Evolutionary conservation across 2,797 vertebrate species (phyloP).

Genomic region (Dryobates pubescens): DNA sequence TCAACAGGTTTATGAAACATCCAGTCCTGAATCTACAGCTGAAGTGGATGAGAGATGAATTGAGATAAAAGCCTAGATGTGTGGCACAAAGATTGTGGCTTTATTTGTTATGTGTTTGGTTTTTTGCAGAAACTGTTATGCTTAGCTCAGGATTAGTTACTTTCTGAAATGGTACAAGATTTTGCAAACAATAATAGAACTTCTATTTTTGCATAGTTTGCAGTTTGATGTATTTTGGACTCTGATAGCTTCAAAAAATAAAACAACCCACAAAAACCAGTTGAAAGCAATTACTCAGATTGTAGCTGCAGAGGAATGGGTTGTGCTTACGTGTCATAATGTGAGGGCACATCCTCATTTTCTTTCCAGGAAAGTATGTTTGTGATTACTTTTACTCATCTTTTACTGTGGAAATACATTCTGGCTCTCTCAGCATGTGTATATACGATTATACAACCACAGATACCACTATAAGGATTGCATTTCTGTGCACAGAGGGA

Average conservation of each 20-base stretch:
- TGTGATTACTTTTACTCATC: not conserved
- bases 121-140: not conserved
- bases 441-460: not conserved
- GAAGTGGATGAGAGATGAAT: not conserved
- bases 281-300: not conserved
- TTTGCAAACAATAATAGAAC: not conserved
- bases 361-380: slow-evolving; percentile 17
- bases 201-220: not conserved
- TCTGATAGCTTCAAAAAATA: not conserved
- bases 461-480: not conserved
- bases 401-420: not conserved
- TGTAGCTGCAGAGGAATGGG: not conserved
- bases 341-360: not conserved
- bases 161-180: not conserved
- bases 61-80: not conserved
- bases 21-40: not conserved
- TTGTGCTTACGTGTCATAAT: not conserved
- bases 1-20: not conserved
- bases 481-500: accelerated
- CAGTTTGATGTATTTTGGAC: not conserved
- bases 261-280: not conserved
- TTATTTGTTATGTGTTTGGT: not conserved
- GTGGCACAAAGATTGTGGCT: not conserved
- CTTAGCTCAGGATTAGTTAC: not conserved
- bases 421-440: not conserved